These are phyloP conservation scores for Bucco capensis DNA, from an alignment of 2,113 vertebrate genomes.

Conservation along the genomic window DNA sequence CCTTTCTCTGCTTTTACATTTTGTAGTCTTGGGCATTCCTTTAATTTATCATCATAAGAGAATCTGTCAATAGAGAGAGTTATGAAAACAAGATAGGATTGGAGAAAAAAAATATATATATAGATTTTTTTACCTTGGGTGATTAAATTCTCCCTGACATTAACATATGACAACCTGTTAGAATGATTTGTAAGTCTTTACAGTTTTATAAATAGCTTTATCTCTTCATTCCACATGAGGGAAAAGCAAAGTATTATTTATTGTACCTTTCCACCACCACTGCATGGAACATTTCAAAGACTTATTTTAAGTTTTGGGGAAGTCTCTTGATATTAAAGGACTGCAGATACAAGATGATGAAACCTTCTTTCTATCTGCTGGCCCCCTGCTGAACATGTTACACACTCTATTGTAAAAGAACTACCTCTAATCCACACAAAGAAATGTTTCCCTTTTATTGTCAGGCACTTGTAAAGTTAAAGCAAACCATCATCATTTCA, in stretches of 20 bases:
- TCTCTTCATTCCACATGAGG: conserved; percentile 69
- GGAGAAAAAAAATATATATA: neutral
- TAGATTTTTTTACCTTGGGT: conserved; percentile 41
- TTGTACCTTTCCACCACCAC: conserved; percentile 58
- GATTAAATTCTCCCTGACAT: conserved; percentile 66
- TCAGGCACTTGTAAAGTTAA: conserved; percentile 45
- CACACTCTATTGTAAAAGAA: conserved; percentile 23
- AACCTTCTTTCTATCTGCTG: conserved; percentile 34
- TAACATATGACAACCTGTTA: conserved; percentile 71
- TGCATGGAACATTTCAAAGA: conserved; percentile 67
- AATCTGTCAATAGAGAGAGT: conserved; percentile 24
- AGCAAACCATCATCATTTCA: conserved; percentile 56
- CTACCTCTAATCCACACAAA: conserved; percentile 51
- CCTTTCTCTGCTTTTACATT: neutral
- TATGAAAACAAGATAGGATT: conserved; percentile 22
- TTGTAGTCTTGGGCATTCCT: neutral
- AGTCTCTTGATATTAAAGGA: conserved; percentile 67
- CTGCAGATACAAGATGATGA: conserved; percentile 60
- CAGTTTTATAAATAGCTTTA: conserved; percentile 71
- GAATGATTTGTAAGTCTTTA: conserved; percentile 70
- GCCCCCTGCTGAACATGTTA: conserved; percentile 15
- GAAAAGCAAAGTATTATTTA: conserved; percentile 70
- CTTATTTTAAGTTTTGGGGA: conserved; percentile 65
- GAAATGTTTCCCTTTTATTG: conserved; percentile 49
- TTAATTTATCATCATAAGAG: conserved; percentile 46